phyloP scores from a whole-genome alignment of 2,888 invertebrate species.

The Chrysolina americana region DNA sequence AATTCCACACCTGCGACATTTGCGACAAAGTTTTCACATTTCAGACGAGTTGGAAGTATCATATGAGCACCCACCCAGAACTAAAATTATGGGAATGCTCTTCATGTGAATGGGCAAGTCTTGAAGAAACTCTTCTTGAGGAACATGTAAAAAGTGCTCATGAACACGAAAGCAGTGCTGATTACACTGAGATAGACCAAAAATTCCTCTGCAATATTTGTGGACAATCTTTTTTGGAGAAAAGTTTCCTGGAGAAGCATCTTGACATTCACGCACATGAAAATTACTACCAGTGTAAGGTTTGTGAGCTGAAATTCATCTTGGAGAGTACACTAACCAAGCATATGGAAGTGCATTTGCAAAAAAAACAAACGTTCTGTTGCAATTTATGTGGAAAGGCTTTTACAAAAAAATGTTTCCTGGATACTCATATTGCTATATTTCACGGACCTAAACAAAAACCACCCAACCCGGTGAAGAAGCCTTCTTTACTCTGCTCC shows the following conservation, averaged over 20 bases:
- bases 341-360: constrained; percentile 43
- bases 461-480: background rate
- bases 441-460: constrained; percentile 14
- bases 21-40: constrained; percentile 34
- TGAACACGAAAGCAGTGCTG: background rate
- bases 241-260: background rate
- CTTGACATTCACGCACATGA: constrained; percentile 14
- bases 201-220: constrained; percentile 30
- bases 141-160: constrained; percentile 30
- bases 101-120: constrained; percentile 31
- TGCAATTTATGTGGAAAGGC: constrained; percentile 49
- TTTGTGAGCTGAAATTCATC: constrained; percentile 48
- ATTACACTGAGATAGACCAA: background rate
- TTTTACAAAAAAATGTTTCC: constrained; percentile 27
- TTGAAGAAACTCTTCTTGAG: constrained; percentile 28
- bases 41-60: constrained; percentile 36
- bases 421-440: constrained; percentile 28
- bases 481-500: constrained; percentile 17
- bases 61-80: constrained; percentile 32
- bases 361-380: constrained; percentile 39
- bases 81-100: constrained; percentile 29
- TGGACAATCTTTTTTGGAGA: constrained; percentile 34
- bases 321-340: constrained; percentile 43
- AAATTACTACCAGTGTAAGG: constrained; percentile 40
- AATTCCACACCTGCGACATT: background rate